Percentiles rank a stretch among this genome's conserved stretches.
Evolutionary conservation across 2,113 vertebrate genomes (phyloP).

Genomic region (Rhizomys pruinosus): DNA sequence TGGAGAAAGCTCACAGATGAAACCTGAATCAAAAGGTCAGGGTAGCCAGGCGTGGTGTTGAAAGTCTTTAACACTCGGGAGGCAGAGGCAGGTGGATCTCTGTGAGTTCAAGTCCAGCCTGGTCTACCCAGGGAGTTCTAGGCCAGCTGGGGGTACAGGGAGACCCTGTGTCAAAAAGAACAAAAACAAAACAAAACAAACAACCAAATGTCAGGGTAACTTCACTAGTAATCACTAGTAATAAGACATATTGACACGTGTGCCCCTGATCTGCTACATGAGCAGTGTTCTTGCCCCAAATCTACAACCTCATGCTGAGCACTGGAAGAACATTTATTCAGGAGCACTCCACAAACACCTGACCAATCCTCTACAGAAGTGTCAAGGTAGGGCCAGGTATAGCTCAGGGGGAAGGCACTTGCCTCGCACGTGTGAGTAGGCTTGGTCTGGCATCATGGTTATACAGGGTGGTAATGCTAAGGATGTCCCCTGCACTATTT

Average conservation of each 20-base stretch:
- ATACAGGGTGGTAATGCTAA: background rate
- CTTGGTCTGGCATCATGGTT: accelerated
- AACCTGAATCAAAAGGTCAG: background rate
- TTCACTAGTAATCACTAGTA: too few species aligned
- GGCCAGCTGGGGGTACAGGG: too few species aligned
- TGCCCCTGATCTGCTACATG: accelerated
- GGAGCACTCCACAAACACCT: background rate
- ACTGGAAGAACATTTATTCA: accelerated
- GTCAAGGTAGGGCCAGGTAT: background rate
- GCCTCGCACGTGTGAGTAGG: background rate
- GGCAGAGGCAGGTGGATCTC: too few species aligned
- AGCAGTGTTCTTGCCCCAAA: too few species aligned
- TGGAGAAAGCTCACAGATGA: background rate
- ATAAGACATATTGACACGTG: accelerated
- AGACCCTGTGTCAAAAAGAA: too few species aligned
- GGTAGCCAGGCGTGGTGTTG: too few species aligned
- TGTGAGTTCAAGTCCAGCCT: too few species aligned
- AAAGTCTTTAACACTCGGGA: too few species aligned
- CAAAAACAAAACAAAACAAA: too few species aligned
- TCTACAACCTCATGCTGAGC: accelerated
- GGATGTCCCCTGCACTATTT: background rate
- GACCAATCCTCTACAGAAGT: accelerated
- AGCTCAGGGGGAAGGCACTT: background rate
- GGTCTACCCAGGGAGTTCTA: too few species aligned
- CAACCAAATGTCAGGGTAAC: too few species aligned